A percentile compares a stretch with the other conserved stretches of the same genome.
Evolutionary conservation across 2,113 vertebrate species (phyloP).

Genomic region (Odobenus rosmarus): DNA sequence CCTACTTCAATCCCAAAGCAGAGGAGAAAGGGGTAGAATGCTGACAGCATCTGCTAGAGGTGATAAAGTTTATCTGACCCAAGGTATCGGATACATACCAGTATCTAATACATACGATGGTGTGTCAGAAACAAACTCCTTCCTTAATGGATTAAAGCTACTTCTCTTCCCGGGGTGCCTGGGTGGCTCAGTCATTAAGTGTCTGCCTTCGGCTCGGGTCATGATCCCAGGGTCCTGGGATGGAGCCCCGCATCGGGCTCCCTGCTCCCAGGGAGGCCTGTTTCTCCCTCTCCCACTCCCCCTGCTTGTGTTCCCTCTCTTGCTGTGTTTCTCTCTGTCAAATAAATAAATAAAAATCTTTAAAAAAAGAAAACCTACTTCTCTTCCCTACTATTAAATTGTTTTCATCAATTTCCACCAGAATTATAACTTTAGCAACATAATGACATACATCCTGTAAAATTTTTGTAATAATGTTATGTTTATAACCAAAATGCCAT

Average conservation of each 20-base stretch:
- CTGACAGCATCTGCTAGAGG: background rate
- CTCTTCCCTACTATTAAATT: background rate
- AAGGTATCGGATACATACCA: background rate
- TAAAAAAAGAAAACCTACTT: background rate
- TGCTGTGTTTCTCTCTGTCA: no score
- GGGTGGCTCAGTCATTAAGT: no score
- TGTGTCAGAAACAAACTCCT: background rate
- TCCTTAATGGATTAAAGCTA: background rate
- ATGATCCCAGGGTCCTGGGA: no score
- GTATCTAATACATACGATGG: background rate
- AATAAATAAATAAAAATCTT: no score
- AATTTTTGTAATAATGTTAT: background rate
- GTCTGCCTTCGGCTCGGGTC: no score
- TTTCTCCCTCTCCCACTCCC: no score
- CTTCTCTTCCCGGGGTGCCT: background rate
- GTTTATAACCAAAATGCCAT: conserved; percentile 1
- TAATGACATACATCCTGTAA: background rate
- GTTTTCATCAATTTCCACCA: background rate
- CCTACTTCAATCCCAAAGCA: background rate
- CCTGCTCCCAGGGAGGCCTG: no score
- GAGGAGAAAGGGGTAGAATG: background rate
- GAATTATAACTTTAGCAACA: background rate
- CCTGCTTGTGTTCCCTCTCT: no score
- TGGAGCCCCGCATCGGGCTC: no score
- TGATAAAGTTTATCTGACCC: background rate